Percentiles rank a stretch among this genome's conserved stretches.
phyloP scores from a whole-genome alignment of 2,113 vertebrate species.

The Neodon shergylaensis region DNA sequence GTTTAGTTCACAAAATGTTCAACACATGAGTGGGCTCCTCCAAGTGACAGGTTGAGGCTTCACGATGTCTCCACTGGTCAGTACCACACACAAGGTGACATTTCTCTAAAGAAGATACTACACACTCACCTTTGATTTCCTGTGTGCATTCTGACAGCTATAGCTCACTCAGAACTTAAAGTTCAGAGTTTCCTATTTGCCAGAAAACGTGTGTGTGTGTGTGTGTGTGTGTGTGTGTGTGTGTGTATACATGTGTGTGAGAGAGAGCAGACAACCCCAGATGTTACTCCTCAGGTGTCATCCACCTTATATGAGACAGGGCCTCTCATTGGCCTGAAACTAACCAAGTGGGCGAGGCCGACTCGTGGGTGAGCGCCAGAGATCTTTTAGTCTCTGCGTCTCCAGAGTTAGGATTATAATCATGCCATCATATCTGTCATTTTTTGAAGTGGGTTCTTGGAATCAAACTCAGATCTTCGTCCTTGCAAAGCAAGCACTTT shows the following conservation, averaged over 20 bases:
- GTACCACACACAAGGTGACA: fast-evolving
- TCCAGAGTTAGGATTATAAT: neutral
- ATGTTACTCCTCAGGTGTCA: too few relatives aligned
- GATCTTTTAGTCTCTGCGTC: neutral
- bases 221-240: neutral
- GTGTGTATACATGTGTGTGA: neutral
- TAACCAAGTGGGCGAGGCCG: neutral
- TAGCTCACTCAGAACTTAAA: neutral
- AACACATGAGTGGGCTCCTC: neutral
- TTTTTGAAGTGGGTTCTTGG: neutral
- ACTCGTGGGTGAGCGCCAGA: neutral
- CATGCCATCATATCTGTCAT: neutral
- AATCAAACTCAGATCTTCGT: neutral
- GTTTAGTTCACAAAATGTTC: neutral
- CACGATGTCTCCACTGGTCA: neutral
- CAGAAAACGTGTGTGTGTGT: neutral
- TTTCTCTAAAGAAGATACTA: neutral
- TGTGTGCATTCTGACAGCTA: neutral
- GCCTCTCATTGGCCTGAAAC: too few relatives aligned
- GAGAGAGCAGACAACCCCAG: too few relatives aligned
- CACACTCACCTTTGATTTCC: neutral
- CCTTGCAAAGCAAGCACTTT: neutral
- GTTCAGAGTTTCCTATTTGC: neutral
- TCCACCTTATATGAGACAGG: too few relatives aligned
- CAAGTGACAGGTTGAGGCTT: neutral